Evolutionary conservation across 2,113 vertebrate genomes (phyloP).

Genomic region (Notothenia coriiceps): DNA sequence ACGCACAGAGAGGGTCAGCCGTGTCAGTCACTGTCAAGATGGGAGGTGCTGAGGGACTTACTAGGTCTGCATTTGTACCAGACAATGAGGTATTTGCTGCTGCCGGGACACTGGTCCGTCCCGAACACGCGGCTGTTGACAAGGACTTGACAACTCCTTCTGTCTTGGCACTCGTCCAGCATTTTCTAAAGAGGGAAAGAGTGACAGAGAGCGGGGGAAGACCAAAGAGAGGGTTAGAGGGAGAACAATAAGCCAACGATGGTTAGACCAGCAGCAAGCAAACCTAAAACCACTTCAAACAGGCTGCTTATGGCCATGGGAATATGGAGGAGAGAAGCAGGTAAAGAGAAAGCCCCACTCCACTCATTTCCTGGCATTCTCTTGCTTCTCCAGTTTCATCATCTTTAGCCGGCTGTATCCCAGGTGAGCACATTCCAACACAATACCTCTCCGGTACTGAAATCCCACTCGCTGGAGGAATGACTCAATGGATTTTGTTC

Average conservation of each 20-base stretch:
- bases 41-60: constrained; percentile 79
- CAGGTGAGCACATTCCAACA: constrained; percentile 69
- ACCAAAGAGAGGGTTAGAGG: constrained; percentile 53
- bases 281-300: constrained; percentile 77
- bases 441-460: constrained; percentile 15
- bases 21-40: constrained; percentile 31
- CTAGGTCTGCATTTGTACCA: constrained; percentile 94
- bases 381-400: constrained; percentile 59
- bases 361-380: constrained; percentile 55
- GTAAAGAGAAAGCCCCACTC: constrained; percentile 50
- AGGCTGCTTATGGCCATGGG: constrained; percentile 46
- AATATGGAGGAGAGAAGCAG: constrained; percentile 46
- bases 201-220: constrained; percentile 50
- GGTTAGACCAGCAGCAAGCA: constrained; percentile 58
- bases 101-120: constrained; percentile 88
- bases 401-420: constrained; percentile 42
- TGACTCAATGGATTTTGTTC: constrained; percentile 26
- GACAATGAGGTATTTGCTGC: constrained; percentile 90
- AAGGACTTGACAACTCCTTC: constrained; percentile 90
- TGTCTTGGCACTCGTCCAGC: constrained; percentile 93
- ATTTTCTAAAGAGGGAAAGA: constrained; percentile 87
- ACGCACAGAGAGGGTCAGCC: constrained; percentile 8
- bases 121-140: constrained; percentile 92
- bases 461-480: constrained; percentile 34
- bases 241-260: constrained; percentile 61